Percentiles rank a stretch among this genome's conserved stretches.
Conservation (phyloP, 2,888 invertebrate genomes). For the Drosophila nigritarsus region DNA sequence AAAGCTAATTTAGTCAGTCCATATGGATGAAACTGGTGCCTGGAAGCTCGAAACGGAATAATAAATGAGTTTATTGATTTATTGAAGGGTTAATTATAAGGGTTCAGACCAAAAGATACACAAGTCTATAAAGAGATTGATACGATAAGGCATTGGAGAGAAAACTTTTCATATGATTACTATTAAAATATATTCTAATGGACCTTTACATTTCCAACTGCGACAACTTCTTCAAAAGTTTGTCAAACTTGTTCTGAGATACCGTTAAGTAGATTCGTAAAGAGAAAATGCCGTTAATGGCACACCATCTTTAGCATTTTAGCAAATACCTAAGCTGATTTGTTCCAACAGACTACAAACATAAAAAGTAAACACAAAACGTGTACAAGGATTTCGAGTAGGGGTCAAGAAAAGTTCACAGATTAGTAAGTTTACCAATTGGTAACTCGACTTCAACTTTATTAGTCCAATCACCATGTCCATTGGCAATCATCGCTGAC, state of each 20-base stretch:
- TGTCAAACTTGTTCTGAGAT: constrained; percentile 14
- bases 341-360: constrained; percentile 31
- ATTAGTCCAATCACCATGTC: constrained; percentile 43
- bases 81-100: constrained; percentile 23
- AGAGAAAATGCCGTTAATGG: constrained; percentile 48
- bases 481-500: constrained; percentile 41
- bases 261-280: constrained; percentile 24
- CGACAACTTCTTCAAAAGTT: constrained; percentile 44
- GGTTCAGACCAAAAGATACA: neutral
- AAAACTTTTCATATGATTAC: constrained; percentile 20
- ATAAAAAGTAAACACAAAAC: constrained; percentile 16
- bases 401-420: constrained; percentile 44
- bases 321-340: constrained; percentile 45
- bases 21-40: constrained; percentile 2
- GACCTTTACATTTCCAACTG: constrained; percentile 15
- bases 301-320: constrained; percentile 45
- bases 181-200: constrained; percentile 11
- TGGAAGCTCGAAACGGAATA: constrained; percentile 18
- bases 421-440: constrained; percentile 40
- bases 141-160: constrained; percentile 1
- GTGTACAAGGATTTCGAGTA: constrained; percentile 5
- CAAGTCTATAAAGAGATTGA: constrained; percentile 7
- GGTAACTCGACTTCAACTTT: constrained; percentile 48
- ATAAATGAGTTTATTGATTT: constrained; percentile 43
- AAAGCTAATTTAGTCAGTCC: constrained; percentile 32